These are phyloP conservation scores for Linnaemya vulpina DNA, from an alignment of 2,888 invertebrate species.

Conservation along the genomic window DNA sequence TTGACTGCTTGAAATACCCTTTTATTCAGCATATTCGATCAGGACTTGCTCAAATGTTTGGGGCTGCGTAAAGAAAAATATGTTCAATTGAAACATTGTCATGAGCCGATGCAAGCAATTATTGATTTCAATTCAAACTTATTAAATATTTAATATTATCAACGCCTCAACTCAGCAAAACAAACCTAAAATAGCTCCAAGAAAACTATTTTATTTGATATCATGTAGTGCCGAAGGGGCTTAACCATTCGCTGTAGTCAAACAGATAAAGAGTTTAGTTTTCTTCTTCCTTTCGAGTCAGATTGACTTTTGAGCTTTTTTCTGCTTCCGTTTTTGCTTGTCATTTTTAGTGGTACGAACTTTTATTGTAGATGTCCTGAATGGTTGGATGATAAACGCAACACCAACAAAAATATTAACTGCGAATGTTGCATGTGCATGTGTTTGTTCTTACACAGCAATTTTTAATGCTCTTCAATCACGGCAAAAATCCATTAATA, in stretches of 20 bases:
- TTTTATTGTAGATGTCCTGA: slow-evolving; percentile 51
- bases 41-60: background rate
- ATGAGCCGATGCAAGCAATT: background rate
- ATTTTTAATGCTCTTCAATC: slow-evolving; percentile 72
- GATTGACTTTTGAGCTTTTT: slow-evolving; percentile 62
- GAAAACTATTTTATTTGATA: background rate
- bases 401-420: slow-evolving; percentile 45
- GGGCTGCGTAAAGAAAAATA: too few species aligned
- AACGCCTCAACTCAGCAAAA: background rate
- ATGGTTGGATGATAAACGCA: slow-evolving; percentile 36
- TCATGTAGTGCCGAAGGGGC: background rate
- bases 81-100: too few species aligned
- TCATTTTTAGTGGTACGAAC: slow-evolving; percentile 29
- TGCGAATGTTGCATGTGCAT: slow-evolving; percentile 38
- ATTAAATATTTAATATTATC: too few species aligned
- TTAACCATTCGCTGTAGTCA: slow-evolving; percentile 12
- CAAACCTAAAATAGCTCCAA: background rate
- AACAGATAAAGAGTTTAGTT: background rate
- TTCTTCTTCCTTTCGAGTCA: slow-evolving; percentile 13
- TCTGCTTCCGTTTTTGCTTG: slow-evolving; percentile 6
- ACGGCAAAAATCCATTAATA: slow-evolving; percentile 75
- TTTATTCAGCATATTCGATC: background rate
- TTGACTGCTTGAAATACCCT: background rate
- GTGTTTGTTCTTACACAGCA: slow-evolving; percentile 47
- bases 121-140: background rate